phyloP scores from a whole-genome alignment of 2,888 invertebrate genomes.

The Clitarchus hookeri region DNA sequence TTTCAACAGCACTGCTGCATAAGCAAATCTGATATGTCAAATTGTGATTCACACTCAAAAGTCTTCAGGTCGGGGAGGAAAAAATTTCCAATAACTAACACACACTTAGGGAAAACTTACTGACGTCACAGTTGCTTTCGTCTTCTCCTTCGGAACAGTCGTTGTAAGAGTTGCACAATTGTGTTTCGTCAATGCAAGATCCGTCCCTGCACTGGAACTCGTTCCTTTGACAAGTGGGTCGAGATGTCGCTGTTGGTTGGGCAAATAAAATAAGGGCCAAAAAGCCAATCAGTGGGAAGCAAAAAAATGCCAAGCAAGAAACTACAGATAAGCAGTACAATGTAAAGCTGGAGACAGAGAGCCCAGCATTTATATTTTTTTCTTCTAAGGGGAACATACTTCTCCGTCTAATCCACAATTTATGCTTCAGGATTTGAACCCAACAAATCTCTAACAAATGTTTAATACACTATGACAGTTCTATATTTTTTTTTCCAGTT shows the following conservation, averaged over 20 bases:
- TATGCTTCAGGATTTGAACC: too few species aligned
- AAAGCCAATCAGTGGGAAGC: neutral
- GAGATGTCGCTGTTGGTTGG: neutral
- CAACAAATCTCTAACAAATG: too few species aligned
- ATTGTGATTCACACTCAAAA: neutral
- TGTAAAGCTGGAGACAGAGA: neutral
- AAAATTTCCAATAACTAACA: neutral
- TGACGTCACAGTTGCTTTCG: constrained; percentile 60
- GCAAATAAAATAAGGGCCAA: neutral
- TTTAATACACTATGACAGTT: too few species aligned
- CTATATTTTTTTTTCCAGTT: too few species aligned
- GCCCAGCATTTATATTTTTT: neutral
- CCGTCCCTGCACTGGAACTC: constrained; percentile 67
- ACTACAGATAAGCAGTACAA: neutral
- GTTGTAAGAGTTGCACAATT: constrained; percentile 58
- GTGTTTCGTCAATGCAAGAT: constrained; percentile 60
- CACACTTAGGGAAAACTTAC: constrained; percentile 28
- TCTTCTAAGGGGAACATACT: neutral
- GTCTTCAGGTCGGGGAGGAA: neutral
- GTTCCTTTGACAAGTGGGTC: constrained; percentile 57
- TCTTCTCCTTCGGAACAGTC: constrained; percentile 67
- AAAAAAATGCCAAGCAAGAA: neutral
- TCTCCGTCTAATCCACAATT: too few species aligned
- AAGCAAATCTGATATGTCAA: too few species aligned
- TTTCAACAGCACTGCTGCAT: too few species aligned